These are phyloP conservation scores for Probaryconus sp. DNA, from an alignment of 1,140 invertebrate genomes.

Conservation along the genomic window DNA sequence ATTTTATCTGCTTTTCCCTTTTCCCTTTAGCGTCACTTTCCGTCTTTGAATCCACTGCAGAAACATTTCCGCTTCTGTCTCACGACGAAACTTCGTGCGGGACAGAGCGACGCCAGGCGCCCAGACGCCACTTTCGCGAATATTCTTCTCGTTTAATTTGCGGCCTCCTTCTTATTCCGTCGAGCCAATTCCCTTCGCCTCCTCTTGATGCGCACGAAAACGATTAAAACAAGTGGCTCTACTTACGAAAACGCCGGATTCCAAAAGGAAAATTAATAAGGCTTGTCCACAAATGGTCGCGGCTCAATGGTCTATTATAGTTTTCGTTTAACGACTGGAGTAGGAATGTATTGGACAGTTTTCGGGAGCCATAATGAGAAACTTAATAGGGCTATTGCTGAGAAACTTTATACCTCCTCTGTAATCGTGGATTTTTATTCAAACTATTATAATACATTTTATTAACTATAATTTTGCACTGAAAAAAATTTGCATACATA, in stretches of 20 bases:
- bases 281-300: too few species aligned
- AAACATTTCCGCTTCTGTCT: constrained; percentile 43
- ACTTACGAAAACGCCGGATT: not conserved
- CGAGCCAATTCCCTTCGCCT: not conserved
- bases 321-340: too few species aligned
- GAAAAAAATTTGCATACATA: too few species aligned
- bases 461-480: too few species aligned
- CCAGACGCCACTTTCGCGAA: constrained; percentile 16
- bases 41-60: constrained; percentile 26
- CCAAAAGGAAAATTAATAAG: too few species aligned
- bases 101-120: constrained; percentile 45
- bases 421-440: too few species aligned
- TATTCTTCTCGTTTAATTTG: constrained; percentile 12
- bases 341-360: too few species aligned
- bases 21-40: constrained; percentile 25
- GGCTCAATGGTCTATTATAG: too few species aligned
- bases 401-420: too few species aligned
- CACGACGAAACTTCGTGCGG: constrained; percentile 27
- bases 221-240: constrained; percentile 7
- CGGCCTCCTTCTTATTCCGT: not conserved
- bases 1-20: constrained; percentile 30
- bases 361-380: too few species aligned
- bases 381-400: too few species aligned
- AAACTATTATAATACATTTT: too few species aligned
- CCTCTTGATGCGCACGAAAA: constrained; percentile 17